phyloP scores from a whole-genome alignment of 92 coral and sea anemone genomes.

The Parazoanthus swiftii region DNA sequence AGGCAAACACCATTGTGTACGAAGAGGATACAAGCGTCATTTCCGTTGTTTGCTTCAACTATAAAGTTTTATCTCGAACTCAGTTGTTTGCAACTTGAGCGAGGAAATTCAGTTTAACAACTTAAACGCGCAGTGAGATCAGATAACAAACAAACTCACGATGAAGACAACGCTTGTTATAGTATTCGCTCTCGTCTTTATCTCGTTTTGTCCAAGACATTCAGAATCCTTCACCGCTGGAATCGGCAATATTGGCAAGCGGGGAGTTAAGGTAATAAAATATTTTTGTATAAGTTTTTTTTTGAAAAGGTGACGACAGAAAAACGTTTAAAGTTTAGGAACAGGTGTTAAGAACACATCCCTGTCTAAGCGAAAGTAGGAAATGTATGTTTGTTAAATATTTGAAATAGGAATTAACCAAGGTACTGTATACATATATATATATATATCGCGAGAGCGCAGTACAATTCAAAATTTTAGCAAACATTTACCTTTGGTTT shows the following conservation, averaged over 20 bases:
- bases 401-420: background rate
- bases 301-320: background rate
- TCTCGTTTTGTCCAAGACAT: constrained; percentile 33
- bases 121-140: background rate
- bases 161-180: constrained; percentile 15
- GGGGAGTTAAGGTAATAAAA: constrained; percentile 21
- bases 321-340: background rate
- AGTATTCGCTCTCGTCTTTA: constrained; percentile 11
- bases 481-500: background rate
- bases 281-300: background rate
- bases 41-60: constrained; percentile 15
- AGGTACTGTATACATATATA: too few relatives aligned
- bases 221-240: constrained; percentile 44
- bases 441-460: background rate
- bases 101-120: constrained; percentile 13
- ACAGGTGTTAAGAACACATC: background rate
- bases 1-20: constrained; percentile 26
- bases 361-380: background rate
- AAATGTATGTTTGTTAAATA: too few relatives aligned
- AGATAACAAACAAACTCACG: background rate
- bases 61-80: background rate
- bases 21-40: constrained; percentile 21
- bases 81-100: constrained; percentile 25
- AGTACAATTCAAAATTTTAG: background rate
- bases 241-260: constrained; percentile 34